Base-by-base conservation (phyloP, 2,797 vertebrate genomes). In the Lates japonicus region DNA sequence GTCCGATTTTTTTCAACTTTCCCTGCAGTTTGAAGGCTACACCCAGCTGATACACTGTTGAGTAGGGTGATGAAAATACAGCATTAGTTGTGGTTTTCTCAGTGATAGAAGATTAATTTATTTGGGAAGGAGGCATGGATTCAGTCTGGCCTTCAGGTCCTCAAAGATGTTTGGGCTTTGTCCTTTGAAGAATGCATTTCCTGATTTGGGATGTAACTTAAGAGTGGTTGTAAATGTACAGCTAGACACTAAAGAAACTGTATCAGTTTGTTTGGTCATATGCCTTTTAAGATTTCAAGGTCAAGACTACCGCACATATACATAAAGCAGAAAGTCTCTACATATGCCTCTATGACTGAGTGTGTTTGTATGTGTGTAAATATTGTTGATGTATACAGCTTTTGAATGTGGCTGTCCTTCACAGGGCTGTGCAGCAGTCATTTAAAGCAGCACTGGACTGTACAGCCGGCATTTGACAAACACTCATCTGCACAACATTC, bases 401-500 rank as follows among this genome's bases (percentile, higher is more conserved):
- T 84, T 57, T 77, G 69, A 81, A 62, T 17, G 37, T 35, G 42
- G 5, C 46, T 52, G 52, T 79, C 58, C 55, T 76, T 41, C 51
- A 39, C 6, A 74, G 63, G 72, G 61, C 61, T 42, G 37, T 33
- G 52, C 63, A 58, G 55, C 59, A 63, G 61, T 70, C 70, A 63
- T 62, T 60, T 69, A 35, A 70, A 37, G 5, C 55, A 62, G 44
- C 5, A 35, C 39, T 31, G 72, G 79, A 65, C n/a, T 19, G 29
- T 42, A 59, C 81, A 77, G 69, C 69, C 67, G 59, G 46, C 60
- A 64, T 68, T 79, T 60, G 44, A 70, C 59, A 76, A 81, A 83
- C 80, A 82, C 46, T 81, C 52, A 55, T 61, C 54, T 22, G 11
- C 51, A 59, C 29, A 66, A 16, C 65, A 60, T 77, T 73, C 69